Evolutionary conservation across 2,888 invertebrate species (phyloP), one percentile per base, ranked within the genome.

Genomic region (Hydropsyche betteni): DNA sequence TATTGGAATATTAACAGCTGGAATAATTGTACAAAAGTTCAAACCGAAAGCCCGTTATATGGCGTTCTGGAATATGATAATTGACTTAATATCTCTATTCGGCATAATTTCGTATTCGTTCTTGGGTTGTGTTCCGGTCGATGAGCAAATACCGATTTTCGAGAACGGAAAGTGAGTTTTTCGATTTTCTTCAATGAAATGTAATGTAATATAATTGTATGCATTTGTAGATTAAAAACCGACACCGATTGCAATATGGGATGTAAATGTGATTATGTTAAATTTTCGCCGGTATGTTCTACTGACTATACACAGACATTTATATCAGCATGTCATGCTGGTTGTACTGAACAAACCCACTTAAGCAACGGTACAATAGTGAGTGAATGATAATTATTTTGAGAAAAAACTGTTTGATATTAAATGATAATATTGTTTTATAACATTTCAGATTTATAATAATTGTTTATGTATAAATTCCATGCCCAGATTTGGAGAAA

Each of bases 311-410:
- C 79, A 52, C 88, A 89, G 80, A 91, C 91, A 2, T 94, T 90
- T 82, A 94, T 93, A 80, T 93, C 93, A 0, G 91, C 94, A 5
- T 94, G 94, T 82, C 93, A 93, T 82, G 94, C 94, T 24, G 94
- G 94, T 5, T 94, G 94, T 82, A 88, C 84, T 70, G 83, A 83
- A 34, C 83, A 86, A 78, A 82, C 84, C 55, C 81, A 82, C 8
- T 81, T 82, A 51, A 78, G 81, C 4, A 86, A 87, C 79, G 87
- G 87, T 50, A 83, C 83, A 38, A 87, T 87, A 84, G 85, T 88
- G 64, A 71, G 44, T 44, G 6, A 58, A 69, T 72, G 8, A 8
- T 55, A 38, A 61, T 14, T 10, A 14, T 55, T 55, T 14, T 2
- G 7, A 55, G 2, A 7, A 14, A 7, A 55, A 55, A n/a, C n/a